Conservation (phyloP, 1,140 invertebrate genomes). For the Helicoverpa zea region DNA sequence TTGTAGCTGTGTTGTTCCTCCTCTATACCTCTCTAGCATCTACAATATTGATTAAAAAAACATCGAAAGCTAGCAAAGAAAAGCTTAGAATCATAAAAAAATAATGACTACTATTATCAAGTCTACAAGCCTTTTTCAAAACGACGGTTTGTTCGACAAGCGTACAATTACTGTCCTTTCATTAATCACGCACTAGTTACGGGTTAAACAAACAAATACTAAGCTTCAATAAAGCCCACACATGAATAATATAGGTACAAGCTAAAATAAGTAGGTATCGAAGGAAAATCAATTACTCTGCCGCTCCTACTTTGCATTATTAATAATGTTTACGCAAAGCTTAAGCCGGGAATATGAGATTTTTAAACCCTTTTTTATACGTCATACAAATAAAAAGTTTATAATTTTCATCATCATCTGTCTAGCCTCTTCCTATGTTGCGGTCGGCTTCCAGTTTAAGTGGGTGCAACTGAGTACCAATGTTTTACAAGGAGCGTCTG, state of each 20-base stretch:
- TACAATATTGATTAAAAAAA: too few relatives aligned
- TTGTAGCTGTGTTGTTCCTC: too few relatives aligned
- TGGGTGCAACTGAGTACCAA: too few relatives aligned
- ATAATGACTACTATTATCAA: too few relatives aligned
- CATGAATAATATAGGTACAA: conserved; percentile 32
- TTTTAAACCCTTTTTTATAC: conserved; percentile 10
- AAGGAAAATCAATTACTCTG: conserved; percentile 24
- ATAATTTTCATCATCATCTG: background rate
- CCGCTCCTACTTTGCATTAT: conserved; percentile 25
- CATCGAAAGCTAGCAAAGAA: too few relatives aligned
- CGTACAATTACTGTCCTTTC: background rate
- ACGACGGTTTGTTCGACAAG: too few relatives aligned
- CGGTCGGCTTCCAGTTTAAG: too few relatives aligned
- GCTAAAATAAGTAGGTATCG: conserved; percentile 18
- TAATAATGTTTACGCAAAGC: conserved; percentile 22
- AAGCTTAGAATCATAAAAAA: too few relatives aligned
- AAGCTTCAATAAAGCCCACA: background rate
- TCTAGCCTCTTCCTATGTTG: too few relatives aligned
- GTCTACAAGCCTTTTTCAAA: too few relatives aligned
- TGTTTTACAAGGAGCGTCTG: too few relatives aligned
- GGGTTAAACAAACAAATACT: conserved; percentile 11
- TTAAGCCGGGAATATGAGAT: conserved; percentile 21
- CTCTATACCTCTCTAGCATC: too few relatives aligned
- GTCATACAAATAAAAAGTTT: background rate
- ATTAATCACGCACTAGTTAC: background rate